A percentile compares a stretch with the other conserved stretches of the same genome.
Evolutionary conservation across 2,888 invertebrate species (phyloP).

Genomic region (Steinernema carpocapsae): DNA sequence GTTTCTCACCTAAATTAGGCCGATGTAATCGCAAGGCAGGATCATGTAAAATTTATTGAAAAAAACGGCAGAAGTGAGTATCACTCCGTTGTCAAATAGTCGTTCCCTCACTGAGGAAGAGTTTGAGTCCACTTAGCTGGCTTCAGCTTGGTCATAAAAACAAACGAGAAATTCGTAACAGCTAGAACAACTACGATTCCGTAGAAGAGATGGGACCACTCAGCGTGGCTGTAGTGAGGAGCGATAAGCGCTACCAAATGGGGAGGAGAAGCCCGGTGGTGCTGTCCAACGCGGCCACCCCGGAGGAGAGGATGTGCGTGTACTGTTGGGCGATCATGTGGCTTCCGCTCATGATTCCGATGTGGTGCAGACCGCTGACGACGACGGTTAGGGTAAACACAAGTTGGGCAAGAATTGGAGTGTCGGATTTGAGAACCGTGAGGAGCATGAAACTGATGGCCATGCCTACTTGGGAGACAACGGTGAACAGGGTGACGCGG

Average conservation of each 20-base stretch:
- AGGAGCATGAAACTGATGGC: conserved; percentile 53
- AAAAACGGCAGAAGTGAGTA: conserved; percentile 16
- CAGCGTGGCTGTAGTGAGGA: conserved; percentile 24
- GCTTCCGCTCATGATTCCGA: conserved; percentile 44
- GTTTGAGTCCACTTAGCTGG: conserved; percentile 21
- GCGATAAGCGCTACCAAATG: conserved; percentile 13
- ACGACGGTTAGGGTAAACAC: conserved; percentile 57
- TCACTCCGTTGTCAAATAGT: conserved; percentile 10
- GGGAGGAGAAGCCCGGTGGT: conserved; percentile 10
- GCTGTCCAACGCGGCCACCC: conserved; percentile 21
- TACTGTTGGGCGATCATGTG: conserved; percentile 5
- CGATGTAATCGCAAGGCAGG: background rate
- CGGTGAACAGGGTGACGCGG: conserved; percentile 53
- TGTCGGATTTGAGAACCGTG: conserved; percentile 42
- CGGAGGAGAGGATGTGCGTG: conserved; percentile 30
- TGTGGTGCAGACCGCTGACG: conserved; percentile 54
- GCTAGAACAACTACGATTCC: conserved; percentile 17
- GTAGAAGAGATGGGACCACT: conserved; percentile 27
- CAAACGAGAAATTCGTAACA: conserved; percentile 8
- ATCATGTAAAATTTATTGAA: background rate
- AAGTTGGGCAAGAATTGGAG: conserved; percentile 47
- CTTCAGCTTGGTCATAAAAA: conserved; percentile 21
- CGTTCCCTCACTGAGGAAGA: conserved; percentile 27
- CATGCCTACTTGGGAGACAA: conserved; percentile 52
- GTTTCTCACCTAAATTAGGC: no score